A percentile compares a stretch with the other conserved stretches of the same genome.
Evolutionary conservation across 2,113 vertebrate species (phyloP).

Genomic region (Fulmarus glacialis): DNA sequence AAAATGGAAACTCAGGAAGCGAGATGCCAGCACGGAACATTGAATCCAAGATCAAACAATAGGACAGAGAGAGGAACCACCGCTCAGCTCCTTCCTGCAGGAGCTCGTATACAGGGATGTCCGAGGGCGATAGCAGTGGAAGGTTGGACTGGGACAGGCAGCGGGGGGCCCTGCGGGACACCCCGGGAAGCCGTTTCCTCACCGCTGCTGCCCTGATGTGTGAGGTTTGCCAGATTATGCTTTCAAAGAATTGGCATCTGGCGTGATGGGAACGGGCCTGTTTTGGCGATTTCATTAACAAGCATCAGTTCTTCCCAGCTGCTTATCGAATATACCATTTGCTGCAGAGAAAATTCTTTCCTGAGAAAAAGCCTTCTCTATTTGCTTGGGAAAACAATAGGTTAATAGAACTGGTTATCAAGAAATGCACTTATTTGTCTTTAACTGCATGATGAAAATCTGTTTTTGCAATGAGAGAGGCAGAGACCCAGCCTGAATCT

Average conservation of each 20-base stretch:
- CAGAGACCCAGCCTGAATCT: neutral
- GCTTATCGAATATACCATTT: neutral
- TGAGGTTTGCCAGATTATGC: neutral
- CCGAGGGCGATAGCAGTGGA: rapidly evolving
- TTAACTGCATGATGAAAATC: neutral
- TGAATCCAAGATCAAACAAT: neutral
- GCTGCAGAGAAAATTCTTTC: neutral
- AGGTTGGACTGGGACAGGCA: neutral
- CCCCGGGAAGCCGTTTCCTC: rapidly evolving
- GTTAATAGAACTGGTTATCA: neutral
- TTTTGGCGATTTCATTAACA: neutral
- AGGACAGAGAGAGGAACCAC: neutral
- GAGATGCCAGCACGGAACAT: rapidly evolving
- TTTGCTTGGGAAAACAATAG: neutral
- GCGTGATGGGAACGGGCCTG: neutral
- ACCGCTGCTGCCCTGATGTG: rapidly evolving
- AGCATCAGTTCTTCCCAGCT: neutral
- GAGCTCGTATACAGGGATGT: neutral
- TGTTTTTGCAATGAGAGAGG: neutral
- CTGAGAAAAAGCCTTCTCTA: neutral
- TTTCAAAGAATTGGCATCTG: neutral
- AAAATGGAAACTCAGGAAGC: neutral
- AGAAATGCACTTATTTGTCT: neutral
- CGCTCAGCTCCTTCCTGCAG: neutral
- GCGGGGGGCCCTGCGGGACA: rapidly evolving